Percentiles rank a stretch among this genome's conserved stretches.
phyloP scores from a whole-genome alignment of 2,888 invertebrate genomes.

The Plagiodera versicolora region DNA sequence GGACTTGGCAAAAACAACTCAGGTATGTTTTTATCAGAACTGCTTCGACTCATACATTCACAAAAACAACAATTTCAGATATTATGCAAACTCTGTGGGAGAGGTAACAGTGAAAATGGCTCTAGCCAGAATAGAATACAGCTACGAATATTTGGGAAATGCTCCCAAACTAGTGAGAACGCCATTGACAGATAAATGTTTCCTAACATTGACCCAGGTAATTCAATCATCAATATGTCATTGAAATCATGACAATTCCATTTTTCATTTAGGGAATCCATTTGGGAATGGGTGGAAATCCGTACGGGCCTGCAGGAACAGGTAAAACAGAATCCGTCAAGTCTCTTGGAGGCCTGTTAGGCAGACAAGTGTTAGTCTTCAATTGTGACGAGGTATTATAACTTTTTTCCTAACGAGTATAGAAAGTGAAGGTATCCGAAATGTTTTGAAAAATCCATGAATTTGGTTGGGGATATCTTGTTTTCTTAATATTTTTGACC shows the following conservation, averaged over 20 bases:
- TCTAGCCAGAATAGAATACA: slow-evolving; percentile 91
- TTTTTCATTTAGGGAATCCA: slow-evolving; percentile 72
- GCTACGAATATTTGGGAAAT: slow-evolving; percentile 98
- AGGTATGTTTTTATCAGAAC: slow-evolving; percentile 66
- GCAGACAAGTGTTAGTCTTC: slow-evolving; percentile 91
- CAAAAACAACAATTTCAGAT: slow-evolving; percentile 56
- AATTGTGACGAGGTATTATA: slow-evolving; percentile 92
- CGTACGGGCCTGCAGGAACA: slow-evolving; percentile 98
- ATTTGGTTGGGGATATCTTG: no score
- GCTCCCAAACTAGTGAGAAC: slow-evolving; percentile 94
- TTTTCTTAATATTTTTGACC: no score
- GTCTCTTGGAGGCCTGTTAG: slow-evolving; percentile 86
- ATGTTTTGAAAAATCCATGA: no score
- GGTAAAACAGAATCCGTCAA: slow-evolving; percentile 99
- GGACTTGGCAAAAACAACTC: slow-evolving; percentile 96
- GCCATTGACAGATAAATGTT: slow-evolving; percentile 95
- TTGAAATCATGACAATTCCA: neutral
- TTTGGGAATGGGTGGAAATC: slow-evolving; percentile 96
- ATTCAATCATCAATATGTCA: slow-evolving; percentile 10
- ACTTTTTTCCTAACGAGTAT: no score
- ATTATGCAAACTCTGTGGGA: slow-evolving; percentile 65
- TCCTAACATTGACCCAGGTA: slow-evolving; percentile 92
- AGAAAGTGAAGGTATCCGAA: no score
- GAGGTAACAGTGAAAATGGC: slow-evolving; percentile 84
- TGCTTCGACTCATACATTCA: no score